These are phyloP conservation scores for Chirona hameri DNA, from an alignment of 2,888 invertebrate genomes.

Conservation along the genomic window DNA sequence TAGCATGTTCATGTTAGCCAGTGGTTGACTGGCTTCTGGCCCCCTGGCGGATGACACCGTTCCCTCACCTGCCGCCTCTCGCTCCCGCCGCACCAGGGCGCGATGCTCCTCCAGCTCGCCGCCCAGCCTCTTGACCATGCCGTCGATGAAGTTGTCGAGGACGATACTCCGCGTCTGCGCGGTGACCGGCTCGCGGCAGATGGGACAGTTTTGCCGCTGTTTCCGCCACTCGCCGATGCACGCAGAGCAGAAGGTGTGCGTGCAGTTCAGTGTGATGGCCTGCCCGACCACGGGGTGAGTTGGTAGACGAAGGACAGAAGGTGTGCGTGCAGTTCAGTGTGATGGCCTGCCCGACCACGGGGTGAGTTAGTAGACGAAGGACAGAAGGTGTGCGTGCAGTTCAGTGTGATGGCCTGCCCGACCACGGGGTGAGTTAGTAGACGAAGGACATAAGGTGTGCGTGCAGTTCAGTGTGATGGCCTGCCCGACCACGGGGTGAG, in stretches of 20 bases:
- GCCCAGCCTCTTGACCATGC: slow-evolving; percentile 61
- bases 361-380: no score
- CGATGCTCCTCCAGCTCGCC: slow-evolving; percentile 59
- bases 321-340: slow-evolving; percentile 70
- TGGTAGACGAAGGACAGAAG: slow-evolving; percentile 43
- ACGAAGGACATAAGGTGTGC: slow-evolving; percentile 69
- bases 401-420: slow-evolving; percentile 59
- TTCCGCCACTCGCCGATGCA: slow-evolving; percentile 68
- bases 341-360: slow-evolving; percentile 53
- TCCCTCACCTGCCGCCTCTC: slow-evolving; percentile 48
- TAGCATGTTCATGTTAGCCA: no score
- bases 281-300: slow-evolving; percentile 39
- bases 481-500: slow-evolving; percentile 43
- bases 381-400: slow-evolving; percentile 73
- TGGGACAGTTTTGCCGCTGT: slow-evolving; percentile 66
- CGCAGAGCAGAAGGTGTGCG: slow-evolving; percentile 68
- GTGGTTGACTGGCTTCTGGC: no score
- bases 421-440: no score
- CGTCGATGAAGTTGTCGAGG: slow-evolving; percentile 68
- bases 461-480: slow-evolving; percentile 67
- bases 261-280: slow-evolving; percentile 66
- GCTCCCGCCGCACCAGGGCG: slow-evolving; percentile 52
- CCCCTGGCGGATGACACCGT: no score
- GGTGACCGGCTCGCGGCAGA: slow-evolving; percentile 56
- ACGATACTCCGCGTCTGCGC: slow-evolving; percentile 60